A percentile compares a stretch with the other conserved stretches of the same genome.
Conservation (phyloP, 2,113 vertebrate species). For the Anguilla japonica region DNA sequence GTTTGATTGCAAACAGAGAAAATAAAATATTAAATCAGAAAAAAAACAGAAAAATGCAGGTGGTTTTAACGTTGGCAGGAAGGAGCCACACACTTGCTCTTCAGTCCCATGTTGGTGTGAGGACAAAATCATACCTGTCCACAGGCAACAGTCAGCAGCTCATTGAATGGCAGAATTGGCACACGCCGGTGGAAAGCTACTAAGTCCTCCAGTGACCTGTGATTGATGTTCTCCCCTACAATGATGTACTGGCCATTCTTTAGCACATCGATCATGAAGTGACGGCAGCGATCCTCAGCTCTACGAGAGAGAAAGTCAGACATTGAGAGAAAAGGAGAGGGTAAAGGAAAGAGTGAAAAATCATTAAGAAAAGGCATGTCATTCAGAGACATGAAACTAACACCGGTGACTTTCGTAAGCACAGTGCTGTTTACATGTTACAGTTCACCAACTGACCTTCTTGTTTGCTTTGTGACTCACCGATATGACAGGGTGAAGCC, state of each 20-base stretch:
- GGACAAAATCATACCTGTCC: conserved; percentile 65
- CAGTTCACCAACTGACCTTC: neutral
- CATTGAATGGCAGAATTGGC: conserved; percentile 63
- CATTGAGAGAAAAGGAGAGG: neutral
- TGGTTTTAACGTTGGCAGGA: neutral
- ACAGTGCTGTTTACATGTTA: neutral
- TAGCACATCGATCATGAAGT: conserved; percentile 76
- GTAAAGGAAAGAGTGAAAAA: neutral
- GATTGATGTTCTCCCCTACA: conserved; percentile 59
- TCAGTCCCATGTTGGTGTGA: neutral
- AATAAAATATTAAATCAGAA: too few species aligned
- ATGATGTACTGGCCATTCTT: conserved; percentile 61
- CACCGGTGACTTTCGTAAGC: neutral
- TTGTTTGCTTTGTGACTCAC: conserved; percentile 55
- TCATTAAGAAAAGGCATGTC: neutral
- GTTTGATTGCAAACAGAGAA: too few species aligned
- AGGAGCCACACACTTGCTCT: neutral
- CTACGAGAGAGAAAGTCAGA: conserved; percentile 41
- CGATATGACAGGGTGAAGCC: conserved; percentile 80
- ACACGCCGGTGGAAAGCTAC: conserved; percentile 66
- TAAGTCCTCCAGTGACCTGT: conserved; percentile 70
- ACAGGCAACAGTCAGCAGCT: conserved; percentile 70
- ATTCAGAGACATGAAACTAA: neutral
- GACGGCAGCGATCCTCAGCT: conserved; percentile 63
- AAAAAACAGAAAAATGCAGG: too few species aligned